Percentiles rank a stretch among this genome's conserved stretches.
phyloP scores from a whole-genome alignment of 1,140 invertebrate species.

The Paracyclopina nana region DNA sequence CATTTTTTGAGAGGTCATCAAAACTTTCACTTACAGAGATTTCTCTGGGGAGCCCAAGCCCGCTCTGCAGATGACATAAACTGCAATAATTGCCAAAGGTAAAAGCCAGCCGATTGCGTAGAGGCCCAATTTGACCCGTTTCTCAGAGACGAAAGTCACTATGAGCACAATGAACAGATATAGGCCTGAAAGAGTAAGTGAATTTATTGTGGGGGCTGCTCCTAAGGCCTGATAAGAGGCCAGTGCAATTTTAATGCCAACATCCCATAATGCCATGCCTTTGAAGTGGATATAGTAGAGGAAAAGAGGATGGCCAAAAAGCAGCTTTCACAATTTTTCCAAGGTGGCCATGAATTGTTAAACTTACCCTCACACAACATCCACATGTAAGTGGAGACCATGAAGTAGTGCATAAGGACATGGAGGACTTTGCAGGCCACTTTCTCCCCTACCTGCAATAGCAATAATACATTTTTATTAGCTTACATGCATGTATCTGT shows the following conservation, averaged over 20 bases:
- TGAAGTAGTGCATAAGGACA: constrained; percentile 10
- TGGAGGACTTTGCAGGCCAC: constrained; percentile 11
- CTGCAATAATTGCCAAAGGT: not conserved
- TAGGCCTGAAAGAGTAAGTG: not conserved
- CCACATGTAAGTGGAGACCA: constrained; percentile 14
- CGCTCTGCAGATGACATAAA: not conserved
- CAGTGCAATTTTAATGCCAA: no score
- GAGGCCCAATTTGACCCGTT: not conserved
- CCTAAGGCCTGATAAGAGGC: no score
- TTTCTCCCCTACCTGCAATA: not conserved
- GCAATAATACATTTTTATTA: not conserved
- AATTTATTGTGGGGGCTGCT: no score
- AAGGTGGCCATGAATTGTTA: not conserved
- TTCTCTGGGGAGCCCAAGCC: no score
- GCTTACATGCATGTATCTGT: not conserved
- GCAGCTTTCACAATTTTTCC: not conserved
- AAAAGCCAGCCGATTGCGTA: constrained; percentile 1
- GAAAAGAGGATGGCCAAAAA: no score
- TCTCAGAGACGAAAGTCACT: constrained; percentile 11
- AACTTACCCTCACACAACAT: constrained; percentile 14
- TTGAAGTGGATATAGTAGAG: no score
- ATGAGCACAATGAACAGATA: constrained; percentile 14
- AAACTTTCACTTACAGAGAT: no score
- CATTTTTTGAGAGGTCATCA: no score
- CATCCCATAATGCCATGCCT: not conserved